phyloP scores from a whole-genome alignment of 1,140 invertebrate genomes.

The Lasioglossum albipes region DNA sequence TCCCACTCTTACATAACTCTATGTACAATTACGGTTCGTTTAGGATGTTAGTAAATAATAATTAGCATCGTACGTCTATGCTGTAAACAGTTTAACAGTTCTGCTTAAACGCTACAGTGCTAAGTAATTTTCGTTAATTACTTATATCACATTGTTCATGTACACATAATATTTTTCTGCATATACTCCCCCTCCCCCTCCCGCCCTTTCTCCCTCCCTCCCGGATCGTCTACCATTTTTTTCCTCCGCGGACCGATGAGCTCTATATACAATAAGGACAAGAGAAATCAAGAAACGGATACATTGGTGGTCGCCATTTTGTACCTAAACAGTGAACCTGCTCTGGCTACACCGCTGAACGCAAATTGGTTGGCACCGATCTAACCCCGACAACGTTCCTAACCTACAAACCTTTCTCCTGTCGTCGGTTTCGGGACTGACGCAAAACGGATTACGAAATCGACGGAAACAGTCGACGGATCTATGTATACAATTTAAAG shows the following conservation, averaged over 20 bases:
- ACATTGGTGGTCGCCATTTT: background rate
- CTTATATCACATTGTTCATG: constrained; percentile 80
- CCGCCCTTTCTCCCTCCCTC: background rate
- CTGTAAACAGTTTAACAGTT: constrained; percentile 74
- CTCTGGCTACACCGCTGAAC: constrained; percentile 3
- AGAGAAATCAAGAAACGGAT: background rate
- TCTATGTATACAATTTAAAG: background rate
- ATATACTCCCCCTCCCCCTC: constrained; percentile 23
- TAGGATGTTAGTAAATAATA: constrained; percentile 74
- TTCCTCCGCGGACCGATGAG: constrained; percentile 15
- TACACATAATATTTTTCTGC: constrained; percentile 61
- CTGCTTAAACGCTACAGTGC: constrained; percentile 74
- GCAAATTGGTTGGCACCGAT: background rate
- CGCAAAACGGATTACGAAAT: too few relatives aligned
- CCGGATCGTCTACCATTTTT: constrained; percentile 4
- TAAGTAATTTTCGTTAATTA: constrained; percentile 78
- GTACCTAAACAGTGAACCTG: constrained; percentile 3
- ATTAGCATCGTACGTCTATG: constrained; percentile 72
- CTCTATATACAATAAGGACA: constrained; percentile 33
- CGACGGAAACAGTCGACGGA: background rate
- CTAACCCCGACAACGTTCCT: too few relatives aligned
- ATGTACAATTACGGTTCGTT: constrained; percentile 76
- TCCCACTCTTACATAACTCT: constrained; percentile 61
- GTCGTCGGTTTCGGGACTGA: too few relatives aligned
- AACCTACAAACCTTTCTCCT: too few relatives aligned